These are phyloP conservation scores for Poeciliopsis turrubarensis DNA, from an alignment of 2,113 vertebrate species.

Conservation along the genomic window DNA sequence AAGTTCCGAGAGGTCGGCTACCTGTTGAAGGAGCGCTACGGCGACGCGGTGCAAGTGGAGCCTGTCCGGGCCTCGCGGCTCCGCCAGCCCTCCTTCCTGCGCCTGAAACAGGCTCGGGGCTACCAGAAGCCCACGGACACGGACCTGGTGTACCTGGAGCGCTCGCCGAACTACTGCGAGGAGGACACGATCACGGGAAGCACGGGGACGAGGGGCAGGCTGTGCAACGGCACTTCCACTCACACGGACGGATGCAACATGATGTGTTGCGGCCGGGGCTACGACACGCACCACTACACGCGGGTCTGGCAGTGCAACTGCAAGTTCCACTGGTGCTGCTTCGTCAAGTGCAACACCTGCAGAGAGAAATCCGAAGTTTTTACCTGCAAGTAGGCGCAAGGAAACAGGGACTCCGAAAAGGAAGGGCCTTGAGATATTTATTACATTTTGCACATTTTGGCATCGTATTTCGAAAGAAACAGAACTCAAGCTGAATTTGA, in stretches of 20 bases:
- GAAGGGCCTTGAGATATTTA: conserved; percentile 72
- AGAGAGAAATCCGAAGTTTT: conserved; percentile 96
- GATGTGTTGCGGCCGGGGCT: conserved; percentile 96
- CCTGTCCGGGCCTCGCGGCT: conserved; percentile 92
- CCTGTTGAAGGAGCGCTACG: conserved; percentile 94
- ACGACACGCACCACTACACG: conserved; percentile 96
- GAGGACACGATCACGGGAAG: conserved; percentile 92
- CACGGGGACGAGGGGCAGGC: conserved; percentile 91
- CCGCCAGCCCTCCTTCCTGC: conserved; percentile 94
- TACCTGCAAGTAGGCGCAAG: conserved; percentile 90
- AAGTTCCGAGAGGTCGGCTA: conserved; percentile 97
- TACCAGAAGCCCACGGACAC: conserved; percentile 97
- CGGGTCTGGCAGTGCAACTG: conserved; percentile 98
- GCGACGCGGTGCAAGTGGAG: conserved; percentile 92
- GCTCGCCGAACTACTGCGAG: conserved; percentile 98
- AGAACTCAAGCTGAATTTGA: background rate
- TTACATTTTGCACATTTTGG: conserved; percentile 87
- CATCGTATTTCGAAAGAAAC: conserved; percentile 46
- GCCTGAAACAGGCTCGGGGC: conserved; percentile 92
- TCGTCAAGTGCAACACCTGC: conserved; percentile 96
- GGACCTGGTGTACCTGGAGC: conserved; percentile 96
- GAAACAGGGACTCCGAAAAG: conserved; percentile 20
- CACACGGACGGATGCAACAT: conserved; percentile 87
- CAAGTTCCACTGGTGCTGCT: conserved; percentile 99
- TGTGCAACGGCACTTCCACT: conserved; percentile 94